phyloP scores from a whole-genome alignment of 2,797 vertebrate genomes.

The Channallabes apus region DNA sequence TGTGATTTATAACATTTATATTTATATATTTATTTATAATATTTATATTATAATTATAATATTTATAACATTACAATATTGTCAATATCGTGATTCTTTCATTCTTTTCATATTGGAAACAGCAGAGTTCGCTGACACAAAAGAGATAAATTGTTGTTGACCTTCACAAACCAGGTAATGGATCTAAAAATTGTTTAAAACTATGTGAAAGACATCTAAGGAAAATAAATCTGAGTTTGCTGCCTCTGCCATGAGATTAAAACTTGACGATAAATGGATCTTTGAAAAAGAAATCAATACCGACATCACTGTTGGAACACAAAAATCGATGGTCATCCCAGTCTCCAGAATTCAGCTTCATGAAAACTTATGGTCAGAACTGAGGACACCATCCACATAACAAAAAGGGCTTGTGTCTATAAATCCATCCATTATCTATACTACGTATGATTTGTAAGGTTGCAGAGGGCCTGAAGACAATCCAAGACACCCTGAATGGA shows the following conservation, averaged over 20 bases:
- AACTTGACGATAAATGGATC: neutral
- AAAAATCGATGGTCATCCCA: constrained; percentile 8
- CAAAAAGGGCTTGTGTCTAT: neutral
- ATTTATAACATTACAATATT: too few species aligned
- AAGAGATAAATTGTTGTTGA: neutral
- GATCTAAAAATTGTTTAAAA: neutral
- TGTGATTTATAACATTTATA: too few species aligned
- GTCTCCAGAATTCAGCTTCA: neutral
- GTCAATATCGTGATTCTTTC: too few species aligned
- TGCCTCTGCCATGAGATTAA: neutral
- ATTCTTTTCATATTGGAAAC: neutral
- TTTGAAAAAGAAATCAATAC: neutral
- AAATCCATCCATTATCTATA: too few species aligned
- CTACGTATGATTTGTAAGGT: too few species aligned
- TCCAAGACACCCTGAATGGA: too few species aligned
- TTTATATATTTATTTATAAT: too few species aligned
- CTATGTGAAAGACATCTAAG: neutral
- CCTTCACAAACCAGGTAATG: neutral
- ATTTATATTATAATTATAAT: too few species aligned
- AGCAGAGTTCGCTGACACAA: neutral
- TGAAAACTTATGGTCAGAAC: neutral
- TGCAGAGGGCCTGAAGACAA: too few species aligned
- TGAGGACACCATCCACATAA: neutral
- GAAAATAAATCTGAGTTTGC: neutral
- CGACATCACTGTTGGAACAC: neutral